Percentiles rank a stretch among this genome's conserved stretches.
phyloP scores from a whole-genome alignment of 1,140 invertebrate species.

The Phocides pigmalion region DNA sequence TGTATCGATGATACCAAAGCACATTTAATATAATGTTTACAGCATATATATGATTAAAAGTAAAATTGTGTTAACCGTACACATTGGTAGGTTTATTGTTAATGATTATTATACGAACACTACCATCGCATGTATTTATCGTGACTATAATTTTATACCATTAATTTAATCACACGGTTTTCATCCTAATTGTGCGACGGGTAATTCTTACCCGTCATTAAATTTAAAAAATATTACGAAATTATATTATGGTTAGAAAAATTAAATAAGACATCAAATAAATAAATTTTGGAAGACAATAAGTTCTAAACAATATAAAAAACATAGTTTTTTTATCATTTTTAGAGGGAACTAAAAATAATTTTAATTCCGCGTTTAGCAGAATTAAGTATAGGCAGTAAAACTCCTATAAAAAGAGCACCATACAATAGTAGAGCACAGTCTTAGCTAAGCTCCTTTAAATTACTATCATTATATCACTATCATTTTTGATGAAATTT shows the following conservation, averaged over 20 bases:
- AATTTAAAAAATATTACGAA: not conserved
- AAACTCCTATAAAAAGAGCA: conserved; percentile 16
- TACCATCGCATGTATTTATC: no score
- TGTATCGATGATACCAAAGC: no score
- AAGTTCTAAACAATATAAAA: not conserved
- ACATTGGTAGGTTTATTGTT: no score
- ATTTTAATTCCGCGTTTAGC: conserved; percentile 4
- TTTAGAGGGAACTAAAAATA: conserved; percentile 1
- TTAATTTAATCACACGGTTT: no score
- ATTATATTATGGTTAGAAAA: not conserved
- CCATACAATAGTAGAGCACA: conserved; percentile 12
- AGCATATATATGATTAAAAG: no score
- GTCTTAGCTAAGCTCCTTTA: conserved; percentile 6
- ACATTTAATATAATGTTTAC: no score
- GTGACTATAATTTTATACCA: no score
- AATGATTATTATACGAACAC: no score
- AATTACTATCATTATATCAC: not conserved
- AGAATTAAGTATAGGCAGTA: conserved; percentile 13
- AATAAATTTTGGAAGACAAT: not conserved
- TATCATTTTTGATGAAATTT: not conserved
- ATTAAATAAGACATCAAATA: not conserved
- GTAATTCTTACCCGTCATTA: not conserved
- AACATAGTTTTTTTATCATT: not conserved
- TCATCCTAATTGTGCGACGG: no score
- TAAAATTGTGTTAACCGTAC: no score